These are phyloP conservation scores for Todiramphus saurophagus DNA, from an alignment of 2,113 vertebrate genomes.

Conservation along the genomic window DNA sequence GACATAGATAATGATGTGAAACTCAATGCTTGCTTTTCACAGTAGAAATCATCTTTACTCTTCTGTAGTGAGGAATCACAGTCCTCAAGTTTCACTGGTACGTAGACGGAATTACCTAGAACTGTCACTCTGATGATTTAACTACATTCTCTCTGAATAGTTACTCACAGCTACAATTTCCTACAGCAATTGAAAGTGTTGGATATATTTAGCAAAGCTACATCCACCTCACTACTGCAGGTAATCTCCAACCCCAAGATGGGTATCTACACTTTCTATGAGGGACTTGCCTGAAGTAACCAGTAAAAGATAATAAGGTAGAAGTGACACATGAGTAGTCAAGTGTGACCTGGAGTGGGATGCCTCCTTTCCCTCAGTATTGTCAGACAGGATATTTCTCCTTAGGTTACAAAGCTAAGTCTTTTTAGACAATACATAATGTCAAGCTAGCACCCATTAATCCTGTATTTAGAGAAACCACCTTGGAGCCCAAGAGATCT, in stretches of 20 bases:
- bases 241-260: not conserved
- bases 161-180: not conserved
- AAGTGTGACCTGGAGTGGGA: not conserved
- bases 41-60: not conserved
- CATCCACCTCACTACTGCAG: not conserved
- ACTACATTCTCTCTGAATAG: not conserved
- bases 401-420: not conserved
- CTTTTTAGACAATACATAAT: not conserved
- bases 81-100: not conserved
- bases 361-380: not conserved
- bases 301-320: not conserved
- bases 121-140: not conserved
- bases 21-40: not conserved
- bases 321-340: not conserved
- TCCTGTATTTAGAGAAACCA: not conserved
- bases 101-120: not conserved
- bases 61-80: not conserved
- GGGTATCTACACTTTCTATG: fast-evolving
- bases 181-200: not conserved
- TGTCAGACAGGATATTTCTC: not conserved
- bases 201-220: not conserved
- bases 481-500: no score
- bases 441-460: not conserved
- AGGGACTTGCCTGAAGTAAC: not conserved
- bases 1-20: not conserved